Conservation (phyloP, 2,888 invertebrate species). For the Lithodes maja region DNA sequence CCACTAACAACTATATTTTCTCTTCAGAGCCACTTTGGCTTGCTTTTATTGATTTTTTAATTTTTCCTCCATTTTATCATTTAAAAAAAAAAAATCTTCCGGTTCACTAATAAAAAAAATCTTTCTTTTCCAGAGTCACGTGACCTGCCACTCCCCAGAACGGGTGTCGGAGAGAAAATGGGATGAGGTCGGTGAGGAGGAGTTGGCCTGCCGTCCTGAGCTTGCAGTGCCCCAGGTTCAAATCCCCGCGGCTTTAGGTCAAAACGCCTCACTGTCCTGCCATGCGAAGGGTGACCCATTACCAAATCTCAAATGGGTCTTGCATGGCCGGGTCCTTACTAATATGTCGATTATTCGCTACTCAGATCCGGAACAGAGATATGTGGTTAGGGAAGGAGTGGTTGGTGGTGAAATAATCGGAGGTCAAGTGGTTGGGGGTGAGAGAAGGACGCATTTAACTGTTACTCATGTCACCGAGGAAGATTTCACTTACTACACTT, state of each 20-base stretch:
- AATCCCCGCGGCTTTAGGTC: conserved; percentile 69
- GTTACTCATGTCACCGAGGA: conserved; percentile 87
- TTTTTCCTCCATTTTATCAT: too few species aligned
- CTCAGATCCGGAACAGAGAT: conserved; percentile 64
- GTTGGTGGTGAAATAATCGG: conserved; percentile 74
- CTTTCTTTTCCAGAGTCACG: conserved; percentile 38
- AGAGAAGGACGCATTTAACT: conserved; percentile 85
- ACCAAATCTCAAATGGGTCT: conserved; percentile 81
- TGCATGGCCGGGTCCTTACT: conserved; percentile 70
- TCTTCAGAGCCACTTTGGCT: too few species aligned
- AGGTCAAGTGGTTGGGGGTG: conserved; percentile 74
- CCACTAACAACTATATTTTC: too few species aligned
- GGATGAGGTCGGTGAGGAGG: conserved; percentile 84
- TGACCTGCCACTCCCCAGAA: conserved; percentile 77
- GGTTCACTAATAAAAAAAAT: too few species aligned
- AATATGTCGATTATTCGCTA: conserved; percentile 69
- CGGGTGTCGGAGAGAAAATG: conserved; percentile 83
- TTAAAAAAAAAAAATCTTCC: too few species aligned
- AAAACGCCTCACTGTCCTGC: conserved; percentile 63
- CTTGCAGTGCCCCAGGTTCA: conserved; percentile 75
- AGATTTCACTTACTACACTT: conserved; percentile 90
- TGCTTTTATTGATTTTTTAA: too few species aligned
- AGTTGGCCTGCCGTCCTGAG: conserved; percentile 88
- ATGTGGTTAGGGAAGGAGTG: conserved; percentile 66
- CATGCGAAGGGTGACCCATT: conserved; percentile 80